Evolutionary conservation across 2,113 vertebrate species (phyloP).

Genomic region (Scomber colias): DNA sequence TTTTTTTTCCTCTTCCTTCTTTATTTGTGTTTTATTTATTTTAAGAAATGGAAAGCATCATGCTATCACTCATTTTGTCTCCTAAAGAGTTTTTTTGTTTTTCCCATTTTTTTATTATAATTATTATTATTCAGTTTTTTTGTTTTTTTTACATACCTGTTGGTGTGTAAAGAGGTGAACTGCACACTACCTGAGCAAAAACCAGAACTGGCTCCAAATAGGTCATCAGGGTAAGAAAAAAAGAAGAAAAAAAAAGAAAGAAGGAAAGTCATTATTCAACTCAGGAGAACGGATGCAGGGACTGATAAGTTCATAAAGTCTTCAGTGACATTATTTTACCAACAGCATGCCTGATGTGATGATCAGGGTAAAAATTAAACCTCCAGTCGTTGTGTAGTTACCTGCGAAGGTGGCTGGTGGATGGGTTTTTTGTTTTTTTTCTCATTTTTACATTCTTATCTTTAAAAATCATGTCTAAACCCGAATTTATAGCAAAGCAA

Average conservation of each 20-base stretch:
- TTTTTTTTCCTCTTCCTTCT: conserved; percentile 24
- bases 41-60: conserved; percentile 47
- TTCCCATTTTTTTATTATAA: not conserved
- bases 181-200: conserved; percentile 35
- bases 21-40: conserved; percentile 76
- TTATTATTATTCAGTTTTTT: conserved; percentile 26
- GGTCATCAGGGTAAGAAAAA: conserved; percentile 20
- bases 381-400: not conserved
- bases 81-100: conserved; percentile 4
- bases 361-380: not conserved
- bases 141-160: conserved; percentile 23
- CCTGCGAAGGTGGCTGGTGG: not conserved
- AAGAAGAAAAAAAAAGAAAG: no score
- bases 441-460: no score
- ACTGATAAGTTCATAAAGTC: conserved; percentile 5
- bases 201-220: conserved; percentile 13
- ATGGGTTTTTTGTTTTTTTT: no score
- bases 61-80: conserved; percentile 29
- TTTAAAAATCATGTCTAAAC: no score
- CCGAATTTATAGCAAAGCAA: no score
- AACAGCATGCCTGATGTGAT: not conserved
- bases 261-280: conserved; percentile 12
- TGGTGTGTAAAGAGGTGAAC: not conserved
- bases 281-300: conserved; percentile 21
- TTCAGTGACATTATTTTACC: conserved; percentile 11